phyloP scores from a whole-genome alignment of 2,888 invertebrate genomes.

The Drosophila nigritarsus region DNA sequence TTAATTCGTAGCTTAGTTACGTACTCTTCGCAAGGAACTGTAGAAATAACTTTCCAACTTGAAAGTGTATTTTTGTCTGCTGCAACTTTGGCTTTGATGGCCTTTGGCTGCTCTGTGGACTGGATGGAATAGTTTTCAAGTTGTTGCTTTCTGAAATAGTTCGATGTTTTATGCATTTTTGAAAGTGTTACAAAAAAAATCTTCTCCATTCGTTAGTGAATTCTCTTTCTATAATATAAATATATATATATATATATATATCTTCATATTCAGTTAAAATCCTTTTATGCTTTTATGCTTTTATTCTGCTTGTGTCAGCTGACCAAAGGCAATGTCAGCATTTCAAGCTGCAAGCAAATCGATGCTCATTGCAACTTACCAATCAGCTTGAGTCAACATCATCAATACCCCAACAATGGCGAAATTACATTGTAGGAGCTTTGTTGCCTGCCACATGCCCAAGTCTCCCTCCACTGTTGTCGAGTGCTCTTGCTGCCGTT shows the following conservation, averaged over 20 bases:
- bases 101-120: neutral
- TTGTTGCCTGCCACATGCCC: constrained; percentile 30
- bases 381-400: constrained; percentile 36
- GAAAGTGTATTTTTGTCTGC: neutral
- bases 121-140: constrained; percentile 23
- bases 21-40: neutral
- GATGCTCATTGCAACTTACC: constrained; percentile 35
- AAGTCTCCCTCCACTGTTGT: constrained; percentile 28
- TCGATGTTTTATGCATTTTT: constrained; percentile 12
- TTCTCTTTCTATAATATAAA: neutral
- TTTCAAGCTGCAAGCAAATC: constrained; percentile 22
- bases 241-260: neutral
- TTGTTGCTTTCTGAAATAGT: constrained; percentile 19
- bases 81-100: neutral
- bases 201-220: neutral
- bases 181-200: neutral
- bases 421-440: constrained; percentile 12
- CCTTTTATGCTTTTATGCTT: constrained; percentile 24
- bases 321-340: constrained; percentile 10
- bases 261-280: neutral
- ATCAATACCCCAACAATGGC: constrained; percentile 30
- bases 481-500: neutral
- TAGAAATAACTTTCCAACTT: neutral
- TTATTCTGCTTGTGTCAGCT: constrained; percentile 14
- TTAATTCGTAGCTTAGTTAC: neutral